These are phyloP conservation scores for Amphilophus citrinellus DNA, from an alignment of 2,113 vertebrate genomes.

Conservation along the genomic window DNA sequence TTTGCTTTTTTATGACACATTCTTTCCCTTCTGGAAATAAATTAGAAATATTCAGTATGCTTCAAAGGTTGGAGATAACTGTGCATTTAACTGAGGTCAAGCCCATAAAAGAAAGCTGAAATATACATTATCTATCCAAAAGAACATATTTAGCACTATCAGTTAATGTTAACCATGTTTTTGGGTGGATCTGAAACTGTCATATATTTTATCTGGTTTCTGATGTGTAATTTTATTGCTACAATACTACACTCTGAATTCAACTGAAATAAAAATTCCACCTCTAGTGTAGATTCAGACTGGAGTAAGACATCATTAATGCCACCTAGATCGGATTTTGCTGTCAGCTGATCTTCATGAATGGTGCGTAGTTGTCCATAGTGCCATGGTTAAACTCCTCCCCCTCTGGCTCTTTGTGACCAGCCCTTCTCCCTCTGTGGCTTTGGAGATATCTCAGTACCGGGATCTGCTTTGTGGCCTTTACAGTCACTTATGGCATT, in stretches of 20 bases:
- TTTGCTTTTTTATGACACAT: neutral
- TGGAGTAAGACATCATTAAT: neutral
- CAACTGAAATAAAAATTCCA: neutral
- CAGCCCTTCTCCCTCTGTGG: too few relatives aligned
- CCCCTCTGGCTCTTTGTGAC: too few relatives aligned
- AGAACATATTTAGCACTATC: neutral
- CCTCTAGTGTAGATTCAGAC: neutral
- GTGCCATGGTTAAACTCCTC: too few relatives aligned
- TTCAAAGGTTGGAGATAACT: neutral
- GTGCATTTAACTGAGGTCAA: neutral
- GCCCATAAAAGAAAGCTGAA: neutral
- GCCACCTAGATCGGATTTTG: neutral
- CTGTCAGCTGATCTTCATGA: neutral
- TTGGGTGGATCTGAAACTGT: neutral
- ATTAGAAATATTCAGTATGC: neutral
- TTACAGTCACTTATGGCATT: too few relatives aligned
- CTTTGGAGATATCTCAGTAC: too few relatives aligned
- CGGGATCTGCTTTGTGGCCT: too few relatives aligned
- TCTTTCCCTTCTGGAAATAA: neutral
- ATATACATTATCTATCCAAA: neutral
- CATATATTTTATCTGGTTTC: too few relatives aligned
- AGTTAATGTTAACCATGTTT: neutral
- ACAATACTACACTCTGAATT: neutral
- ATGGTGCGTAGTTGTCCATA: too few relatives aligned
- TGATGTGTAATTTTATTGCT: neutral